These are phyloP conservation scores for Leptoclinus maculatus DNA, from an alignment of 2,797 vertebrate species.

Conservation along the genomic window DNA sequence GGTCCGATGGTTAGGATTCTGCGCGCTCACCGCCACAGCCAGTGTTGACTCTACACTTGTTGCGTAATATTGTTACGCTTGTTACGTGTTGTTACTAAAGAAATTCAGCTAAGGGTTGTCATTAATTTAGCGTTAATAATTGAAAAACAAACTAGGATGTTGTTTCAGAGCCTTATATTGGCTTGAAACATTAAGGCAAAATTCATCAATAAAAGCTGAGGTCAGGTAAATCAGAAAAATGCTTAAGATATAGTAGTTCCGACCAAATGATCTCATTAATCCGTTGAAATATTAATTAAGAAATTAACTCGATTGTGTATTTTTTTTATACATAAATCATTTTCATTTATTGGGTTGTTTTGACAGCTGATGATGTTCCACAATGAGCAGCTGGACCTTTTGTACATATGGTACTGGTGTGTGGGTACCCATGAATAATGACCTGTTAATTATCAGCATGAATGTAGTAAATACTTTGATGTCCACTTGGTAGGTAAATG, in stretches of 20 bases:
- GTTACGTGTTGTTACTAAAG: too few species aligned
- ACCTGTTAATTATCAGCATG: not conserved
- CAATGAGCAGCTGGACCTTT: not conserved
- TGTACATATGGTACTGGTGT: not conserved
- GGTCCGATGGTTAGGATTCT: slow-evolving; percentile 71
- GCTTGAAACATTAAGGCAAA: not conserved
- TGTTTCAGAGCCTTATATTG: not conserved
- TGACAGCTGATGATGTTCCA: not conserved
- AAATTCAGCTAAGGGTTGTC: too few species aligned
- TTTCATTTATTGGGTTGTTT: not conserved
- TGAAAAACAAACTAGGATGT: too few species aligned
- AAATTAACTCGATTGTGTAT: not conserved
- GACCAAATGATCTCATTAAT: not conserved
- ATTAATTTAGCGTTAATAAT: too few species aligned
- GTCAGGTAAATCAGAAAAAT: not conserved
- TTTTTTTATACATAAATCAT: not conserved
- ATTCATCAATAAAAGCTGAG: not conserved
- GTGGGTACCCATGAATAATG: not conserved
- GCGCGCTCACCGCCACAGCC: slow-evolving; percentile 77
- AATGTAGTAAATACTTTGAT: not conserved
- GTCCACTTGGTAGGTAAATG: not conserved
- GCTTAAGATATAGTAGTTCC: not conserved
- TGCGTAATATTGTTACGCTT: too few species aligned
- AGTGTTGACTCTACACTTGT: too few species aligned
- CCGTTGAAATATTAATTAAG: not conserved